These are phyloP conservation scores for Boulengeromyrus knoepffleri DNA, from an alignment of 2,113 vertebrate genomes.

Conservation along the genomic window DNA sequence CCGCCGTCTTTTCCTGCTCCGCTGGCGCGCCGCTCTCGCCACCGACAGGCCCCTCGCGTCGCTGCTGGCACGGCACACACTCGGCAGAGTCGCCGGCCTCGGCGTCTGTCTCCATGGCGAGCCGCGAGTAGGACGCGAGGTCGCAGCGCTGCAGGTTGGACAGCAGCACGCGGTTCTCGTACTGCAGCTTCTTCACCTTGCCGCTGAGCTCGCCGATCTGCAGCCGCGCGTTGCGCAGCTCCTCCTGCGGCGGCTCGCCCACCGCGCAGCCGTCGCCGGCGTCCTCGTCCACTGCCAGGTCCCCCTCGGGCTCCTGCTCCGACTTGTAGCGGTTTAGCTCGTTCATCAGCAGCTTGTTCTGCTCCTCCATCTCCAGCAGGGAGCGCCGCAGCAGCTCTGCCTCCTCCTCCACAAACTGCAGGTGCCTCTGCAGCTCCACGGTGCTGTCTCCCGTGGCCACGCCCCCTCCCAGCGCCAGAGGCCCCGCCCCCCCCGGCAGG, in stretches of 20 bases:
- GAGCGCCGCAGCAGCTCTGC: slow-evolving; percentile 88
- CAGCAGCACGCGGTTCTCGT: slow-evolving; percentile 90
- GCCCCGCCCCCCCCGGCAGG: slow-evolving; percentile 52
- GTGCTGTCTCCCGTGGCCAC: slow-evolving; percentile 75
- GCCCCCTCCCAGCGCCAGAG: slow-evolving; percentile 31
- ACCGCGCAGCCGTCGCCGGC: slow-evolving; percentile 72
- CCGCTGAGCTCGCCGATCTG: slow-evolving; percentile 88
- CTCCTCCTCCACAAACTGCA: slow-evolving; percentile 98
- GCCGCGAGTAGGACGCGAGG: slow-evolving; percentile 78
- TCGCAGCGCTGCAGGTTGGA: slow-evolving; percentile 95
- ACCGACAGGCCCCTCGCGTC: slow-evolving; percentile 57
- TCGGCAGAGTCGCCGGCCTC: slow-evolving; percentile 86
- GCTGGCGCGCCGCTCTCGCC: slow-evolving; percentile 54
- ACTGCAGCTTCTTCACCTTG: slow-evolving; percentile 98
- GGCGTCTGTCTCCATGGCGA: slow-evolving; percentile 78
- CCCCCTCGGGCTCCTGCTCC: slow-evolving; percentile 61
- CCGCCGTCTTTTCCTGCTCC: slow-evolving; percentile 46
- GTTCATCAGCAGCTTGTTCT: slow-evolving; percentile 91
- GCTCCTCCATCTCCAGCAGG: slow-evolving; percentile 89
- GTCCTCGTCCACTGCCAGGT: not conserved
- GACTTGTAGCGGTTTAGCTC: slow-evolving; percentile 91
- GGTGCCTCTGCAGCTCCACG: slow-evolving; percentile 83
- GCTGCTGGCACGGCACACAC: slow-evolving; percentile 68
- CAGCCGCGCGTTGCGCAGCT: slow-evolving; percentile 75
- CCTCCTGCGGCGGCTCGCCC: slow-evolving; percentile 80